Conservation (phyloP, 2,797 vertebrate species). For the Eupleurogrammus muticus region DNA sequence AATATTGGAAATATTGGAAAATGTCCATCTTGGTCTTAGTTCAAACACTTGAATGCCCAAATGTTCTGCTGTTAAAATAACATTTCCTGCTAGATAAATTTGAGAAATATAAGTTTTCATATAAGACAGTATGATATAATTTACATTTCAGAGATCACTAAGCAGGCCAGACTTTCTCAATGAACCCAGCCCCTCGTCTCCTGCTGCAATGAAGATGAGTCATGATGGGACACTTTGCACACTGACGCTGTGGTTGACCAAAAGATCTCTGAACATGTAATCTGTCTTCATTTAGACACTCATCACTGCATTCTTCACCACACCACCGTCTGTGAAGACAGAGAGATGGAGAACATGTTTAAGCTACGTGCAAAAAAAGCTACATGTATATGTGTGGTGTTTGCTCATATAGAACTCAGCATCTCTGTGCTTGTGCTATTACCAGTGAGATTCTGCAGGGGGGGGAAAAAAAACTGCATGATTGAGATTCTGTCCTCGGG, state of each 20-base stretch:
- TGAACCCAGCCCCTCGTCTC: neutral
- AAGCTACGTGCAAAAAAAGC: neutral
- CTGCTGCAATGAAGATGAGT: constrained; percentile 47
- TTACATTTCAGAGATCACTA: neutral
- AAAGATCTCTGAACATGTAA: constrained; percentile 69
- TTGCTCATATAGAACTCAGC: constrained; percentile 16
- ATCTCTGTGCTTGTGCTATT: constrained; percentile 4
- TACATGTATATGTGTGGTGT: neutral
- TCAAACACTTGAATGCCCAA: neutral
- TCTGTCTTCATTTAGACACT: constrained; percentile 75
- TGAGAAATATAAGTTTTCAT: neutral
- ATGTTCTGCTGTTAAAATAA: neutral
- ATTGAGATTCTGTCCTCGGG: constrained; percentile 56
- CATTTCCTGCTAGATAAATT: no score
- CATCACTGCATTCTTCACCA: constrained; percentile 68
- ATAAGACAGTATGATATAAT: neutral
- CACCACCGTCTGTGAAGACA: constrained; percentile 31
- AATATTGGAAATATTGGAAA: no score
- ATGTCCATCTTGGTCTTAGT: no score
- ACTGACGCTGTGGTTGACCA: constrained; percentile 64
- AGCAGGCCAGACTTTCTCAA: neutral
- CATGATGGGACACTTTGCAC: constrained; percentile 66
- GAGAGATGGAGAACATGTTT: neutral
- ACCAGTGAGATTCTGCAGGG: constrained; percentile 40
- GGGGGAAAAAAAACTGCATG: constrained; percentile 26